Conservation (phyloP, 92 coral and sea anemone genomes). For the Phenganax stokvisi region DNA sequence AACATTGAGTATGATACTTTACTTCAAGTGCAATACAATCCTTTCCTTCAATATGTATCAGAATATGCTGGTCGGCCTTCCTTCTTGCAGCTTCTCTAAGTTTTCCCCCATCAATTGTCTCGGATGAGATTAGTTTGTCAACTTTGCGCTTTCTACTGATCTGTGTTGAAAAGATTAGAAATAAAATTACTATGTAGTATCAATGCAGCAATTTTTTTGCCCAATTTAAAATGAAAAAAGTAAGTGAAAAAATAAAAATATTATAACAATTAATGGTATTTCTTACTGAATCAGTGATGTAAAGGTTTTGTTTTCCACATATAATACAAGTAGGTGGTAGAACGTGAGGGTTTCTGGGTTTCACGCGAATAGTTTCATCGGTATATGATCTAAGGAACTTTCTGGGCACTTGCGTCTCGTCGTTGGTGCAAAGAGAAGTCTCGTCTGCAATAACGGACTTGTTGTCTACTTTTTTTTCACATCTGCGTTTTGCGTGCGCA, state of each 20-base stretch:
- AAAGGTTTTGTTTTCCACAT: neutral
- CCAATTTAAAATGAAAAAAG: neutral
- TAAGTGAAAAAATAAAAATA: neutral
- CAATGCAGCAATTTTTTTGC: neutral
- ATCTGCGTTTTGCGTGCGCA: neutral
- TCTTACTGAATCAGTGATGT: neutral
- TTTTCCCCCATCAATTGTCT: no score
- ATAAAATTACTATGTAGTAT: neutral
- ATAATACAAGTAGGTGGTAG: no score
- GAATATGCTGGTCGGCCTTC: no score
- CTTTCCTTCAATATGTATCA: no score
- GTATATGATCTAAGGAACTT: no score
- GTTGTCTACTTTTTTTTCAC: neutral
- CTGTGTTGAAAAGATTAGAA: neutral
- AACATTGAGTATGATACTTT: no score
- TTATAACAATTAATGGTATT: neutral
- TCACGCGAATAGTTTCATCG: no score
- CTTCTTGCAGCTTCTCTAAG: no score
- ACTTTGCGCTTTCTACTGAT: neutral
- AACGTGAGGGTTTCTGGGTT: no score
- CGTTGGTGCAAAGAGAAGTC: neutral
- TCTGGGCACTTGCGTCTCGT: no score
- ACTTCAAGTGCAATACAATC: slow-evolving; percentile 30
- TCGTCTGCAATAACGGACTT: neutral
- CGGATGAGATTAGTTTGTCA: neutral